Evolutionary conservation across 2,113 vertebrate species (phyloP), one percentile per base, ranked within the genome.

Genomic region (Machaerirhynchus nigripectus): DNA sequence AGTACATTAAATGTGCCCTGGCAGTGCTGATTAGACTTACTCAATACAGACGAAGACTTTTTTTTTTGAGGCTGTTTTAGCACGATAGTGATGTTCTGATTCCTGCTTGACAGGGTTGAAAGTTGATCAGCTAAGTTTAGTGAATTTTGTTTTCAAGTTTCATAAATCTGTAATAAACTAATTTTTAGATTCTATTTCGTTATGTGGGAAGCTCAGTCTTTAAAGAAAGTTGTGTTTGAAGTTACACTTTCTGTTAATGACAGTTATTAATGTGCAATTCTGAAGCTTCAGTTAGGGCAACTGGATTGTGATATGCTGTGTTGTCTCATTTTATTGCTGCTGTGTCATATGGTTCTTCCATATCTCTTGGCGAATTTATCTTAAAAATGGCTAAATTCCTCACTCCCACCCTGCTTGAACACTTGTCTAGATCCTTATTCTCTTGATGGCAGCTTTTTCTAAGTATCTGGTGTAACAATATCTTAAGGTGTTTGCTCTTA

Each of bases 61-160:
- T 86, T 40, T 52, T 9, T 59, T 15, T 56, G 27, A 70, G 39
- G 33, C 11, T 39, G 27, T 20, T 57, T 37, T 56, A 1, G 4
- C 22, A 1, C 0, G 1, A 33, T 0, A 0, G n/a, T n/a, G 7
- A 9, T 11, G 0, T 50, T 83, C 27, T 16, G 53, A 11, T 46
- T 65, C 19, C 22, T 39, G 46, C 57, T 26, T 21, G 37, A 1
- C 13, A 14, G 17, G 4, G 9, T 7, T 75, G 56, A 60, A 59
- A 68, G 14, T 42, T 67, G 69, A 2, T 70, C 59, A 1, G 4
- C 35, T 14, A 11, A n/a, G 24, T 40, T 74, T 12, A 47, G 26
- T 35, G 40, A 22, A 10, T 79, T 90, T 89, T 39, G 26, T 57
- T 59, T 81, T 82, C 12, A 35, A 31, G 33, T 49, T 76, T 46